Evolutionary conservation across 2,888 invertebrate genomes (phyloP), one percentile per base, ranked within the genome.

Genomic region (Lacanobia wlatinum): DNA sequence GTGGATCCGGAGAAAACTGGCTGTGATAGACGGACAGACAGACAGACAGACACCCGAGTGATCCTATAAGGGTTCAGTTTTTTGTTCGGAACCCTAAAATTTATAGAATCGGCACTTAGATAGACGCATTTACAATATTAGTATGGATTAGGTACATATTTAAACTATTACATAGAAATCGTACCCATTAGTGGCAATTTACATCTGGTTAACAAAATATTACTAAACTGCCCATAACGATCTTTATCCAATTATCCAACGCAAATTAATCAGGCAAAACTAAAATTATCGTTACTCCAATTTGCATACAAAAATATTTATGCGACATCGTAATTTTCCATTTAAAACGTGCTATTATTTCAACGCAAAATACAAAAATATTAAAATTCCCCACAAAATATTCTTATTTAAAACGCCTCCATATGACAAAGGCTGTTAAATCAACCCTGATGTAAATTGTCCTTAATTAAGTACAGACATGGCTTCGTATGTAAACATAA

Each of bases 401-500:
- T 63, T 70, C 50, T 71, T 73, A 62, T 73, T 69, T 62, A 62
- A 55, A 82, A 73, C 64, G 56, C 50, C 40, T 40, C 16, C 23
- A n/a, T 34, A 34, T 14, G 66, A 80, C 85, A 80, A 84, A 69
- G 71, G 65, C 55, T 63, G 62, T 73, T 76, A 84, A 84, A 82
- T 75, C 74, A 46, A 59, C 73, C 76, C 65, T 50, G 68, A 80
- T 73, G 78, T 85, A 76, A 85, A 87, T 82, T 73, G 56, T 53
- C 43, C 73, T 82, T 83, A 84, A 87, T 87, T 83, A 83, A 82
- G 66, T 73, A 70, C 59, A 78, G 75, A 73, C 85, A 75, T 79
- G 74, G 64, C 63, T 84, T 66, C 69, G 69, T 86, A 70, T 76
- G 75, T 82, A 76, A 76, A 82, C 66, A 71, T 10, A 71, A 81